Percentiles rank a stretch among this genome's conserved stretches.
These are phyloP conservation scores for Tragopan temminckii DNA, from an alignment of 2,797 vertebrate species.

Conservation along the genomic window DNA sequence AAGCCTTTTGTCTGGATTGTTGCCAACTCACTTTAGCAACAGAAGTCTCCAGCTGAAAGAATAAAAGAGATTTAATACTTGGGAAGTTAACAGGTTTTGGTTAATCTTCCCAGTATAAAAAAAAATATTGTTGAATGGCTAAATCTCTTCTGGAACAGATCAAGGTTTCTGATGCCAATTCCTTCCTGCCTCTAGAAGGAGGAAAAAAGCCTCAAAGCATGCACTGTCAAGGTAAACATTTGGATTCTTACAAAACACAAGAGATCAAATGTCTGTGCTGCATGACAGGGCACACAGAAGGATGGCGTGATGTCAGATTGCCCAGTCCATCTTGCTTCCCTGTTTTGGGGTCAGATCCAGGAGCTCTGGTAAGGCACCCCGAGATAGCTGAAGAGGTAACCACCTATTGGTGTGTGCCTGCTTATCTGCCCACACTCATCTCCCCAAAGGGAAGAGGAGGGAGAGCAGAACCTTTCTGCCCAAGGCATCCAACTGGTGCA, in stretches of 20 bases:
- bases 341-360: background rate
- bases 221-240: background rate
- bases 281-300: fast-evolving
- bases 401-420: background rate
- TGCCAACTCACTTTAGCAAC: background rate
- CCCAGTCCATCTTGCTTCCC: background rate
- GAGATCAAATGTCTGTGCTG: background rate
- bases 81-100: background rate
- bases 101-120: background rate
- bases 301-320: no score
- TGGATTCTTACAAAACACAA: background rate
- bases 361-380: background rate
- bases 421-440: background rate
- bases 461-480: background rate
- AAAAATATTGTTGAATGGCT: fast-evolving
- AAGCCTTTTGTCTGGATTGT: background rate
- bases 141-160: background rate
- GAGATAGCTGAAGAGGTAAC: background rate
- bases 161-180: background rate
- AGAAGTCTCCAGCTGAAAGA: background rate
- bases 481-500: background rate
- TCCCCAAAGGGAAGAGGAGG: background rate
- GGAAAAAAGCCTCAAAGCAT: background rate
- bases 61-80: background rate
- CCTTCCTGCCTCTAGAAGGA: background rate